Conservation (phyloP, 2,888 invertebrate genomes). For the Eucriotettix oculatus region DNA sequence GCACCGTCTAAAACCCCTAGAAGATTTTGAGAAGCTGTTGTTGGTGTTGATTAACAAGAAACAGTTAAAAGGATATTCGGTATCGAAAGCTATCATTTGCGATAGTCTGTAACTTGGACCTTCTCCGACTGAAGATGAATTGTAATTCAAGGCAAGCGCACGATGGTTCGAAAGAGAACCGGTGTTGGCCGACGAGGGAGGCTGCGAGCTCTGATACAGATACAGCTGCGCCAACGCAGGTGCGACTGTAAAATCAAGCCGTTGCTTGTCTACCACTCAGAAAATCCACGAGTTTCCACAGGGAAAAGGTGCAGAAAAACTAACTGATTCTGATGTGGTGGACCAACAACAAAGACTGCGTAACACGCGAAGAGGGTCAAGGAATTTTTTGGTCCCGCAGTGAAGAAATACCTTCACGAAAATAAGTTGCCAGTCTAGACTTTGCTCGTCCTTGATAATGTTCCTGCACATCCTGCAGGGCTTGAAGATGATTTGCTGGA, state of each 20-base stretch:
- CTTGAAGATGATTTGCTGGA: constrained; percentile 13
- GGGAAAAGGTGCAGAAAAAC: constrained; percentile 10
- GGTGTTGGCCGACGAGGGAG: neutral
- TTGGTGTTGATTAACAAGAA: neutral
- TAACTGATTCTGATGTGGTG: constrained; percentile 17
- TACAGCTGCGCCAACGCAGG: constrained; percentile 7
- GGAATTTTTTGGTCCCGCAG: constrained; percentile 14
- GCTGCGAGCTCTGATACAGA: neutral
- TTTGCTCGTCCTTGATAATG: constrained; percentile 18
- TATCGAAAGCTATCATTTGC: neutral
- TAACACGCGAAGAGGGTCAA: constrained; percentile 6
- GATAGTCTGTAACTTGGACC: neutral
- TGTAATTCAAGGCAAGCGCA: neutral
- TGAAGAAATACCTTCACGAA: no score
- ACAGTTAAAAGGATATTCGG: neutral
- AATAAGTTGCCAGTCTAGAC: constrained; percentile 16
- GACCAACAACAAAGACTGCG: constrained; percentile 17
- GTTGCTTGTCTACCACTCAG: constrained; percentile 16
- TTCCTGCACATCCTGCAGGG: constrained; percentile 15
- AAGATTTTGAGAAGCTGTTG: neutral
- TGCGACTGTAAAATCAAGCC: no score
- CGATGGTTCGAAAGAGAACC: neutral
- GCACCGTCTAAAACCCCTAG: neutral
- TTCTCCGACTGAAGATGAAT: neutral
- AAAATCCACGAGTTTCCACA: constrained; percentile 18